Evolutionary conservation across 2,888 invertebrate species (phyloP).

Genomic region (Pogonocherus hispidulus): DNA sequence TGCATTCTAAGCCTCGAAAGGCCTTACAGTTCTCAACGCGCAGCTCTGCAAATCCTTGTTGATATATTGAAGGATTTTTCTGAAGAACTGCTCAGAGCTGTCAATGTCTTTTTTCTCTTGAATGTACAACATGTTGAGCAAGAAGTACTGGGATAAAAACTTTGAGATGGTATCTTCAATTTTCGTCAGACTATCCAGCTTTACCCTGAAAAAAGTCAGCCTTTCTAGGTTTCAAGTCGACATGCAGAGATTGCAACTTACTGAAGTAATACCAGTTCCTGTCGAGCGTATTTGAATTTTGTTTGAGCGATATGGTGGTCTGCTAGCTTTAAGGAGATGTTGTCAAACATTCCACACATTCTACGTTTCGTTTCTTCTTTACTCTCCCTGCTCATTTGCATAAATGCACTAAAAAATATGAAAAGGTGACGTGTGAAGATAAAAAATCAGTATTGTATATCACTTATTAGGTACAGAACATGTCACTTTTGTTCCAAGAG

Average conservation of each 20-base stretch:
- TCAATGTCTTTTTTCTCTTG: constrained; percentile 50
- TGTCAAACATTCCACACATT: constrained; percentile 44
- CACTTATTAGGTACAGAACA: too few relatives aligned
- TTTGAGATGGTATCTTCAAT: constrained; percentile 43
- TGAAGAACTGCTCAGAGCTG: constrained; percentile 45
- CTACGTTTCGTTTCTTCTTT: constrained; percentile 41
- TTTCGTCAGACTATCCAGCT: constrained; percentile 37
- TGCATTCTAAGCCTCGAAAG: background rate
- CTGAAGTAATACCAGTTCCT: constrained; percentile 45
- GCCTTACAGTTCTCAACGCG: constrained; percentile 47
- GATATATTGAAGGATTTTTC: constrained; percentile 47
- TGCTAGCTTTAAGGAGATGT: constrained; percentile 42
- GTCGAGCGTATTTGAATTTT: constrained; percentile 44
- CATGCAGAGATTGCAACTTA: constrained; percentile 39
- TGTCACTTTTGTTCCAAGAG: too few relatives aligned
- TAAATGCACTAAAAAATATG: constrained; percentile 18
- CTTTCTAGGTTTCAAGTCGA: constrained; percentile 18
- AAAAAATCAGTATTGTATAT: too few relatives aligned
- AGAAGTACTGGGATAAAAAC: constrained; percentile 41
- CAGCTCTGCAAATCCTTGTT: constrained; percentile 47
- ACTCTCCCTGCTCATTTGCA: constrained; percentile 36
- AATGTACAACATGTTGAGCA: constrained; percentile 45
- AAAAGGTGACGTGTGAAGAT: background rate
- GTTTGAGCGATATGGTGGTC: constrained; percentile 47
- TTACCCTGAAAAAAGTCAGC: constrained; percentile 30